phyloP scores from a whole-genome alignment of 1,140 invertebrate genomes.

The Aphis craccivora region DNA sequence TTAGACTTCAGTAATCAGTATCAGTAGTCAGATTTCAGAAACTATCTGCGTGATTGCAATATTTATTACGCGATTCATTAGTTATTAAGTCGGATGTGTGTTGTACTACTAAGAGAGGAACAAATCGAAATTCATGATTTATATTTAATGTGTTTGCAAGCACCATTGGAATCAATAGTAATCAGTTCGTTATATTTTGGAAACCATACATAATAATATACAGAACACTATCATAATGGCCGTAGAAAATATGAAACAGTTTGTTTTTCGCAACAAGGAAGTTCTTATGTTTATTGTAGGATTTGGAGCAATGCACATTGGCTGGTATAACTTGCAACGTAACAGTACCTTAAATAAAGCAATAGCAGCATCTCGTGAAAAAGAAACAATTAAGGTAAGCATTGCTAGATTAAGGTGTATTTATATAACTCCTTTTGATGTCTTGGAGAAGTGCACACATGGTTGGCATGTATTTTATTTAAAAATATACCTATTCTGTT shows the following conservation, averaged over 20 bases:
- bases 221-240: background rate
- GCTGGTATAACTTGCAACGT: constrained; percentile 42
- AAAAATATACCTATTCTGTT: background rate
- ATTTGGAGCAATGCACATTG: constrained; percentile 32
- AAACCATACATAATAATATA: background rate
- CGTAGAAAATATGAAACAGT: background rate
- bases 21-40: background rate
- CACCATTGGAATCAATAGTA: background rate
- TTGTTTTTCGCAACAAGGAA: constrained; percentile 27
- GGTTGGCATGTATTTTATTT: background rate
- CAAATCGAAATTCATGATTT: background rate
- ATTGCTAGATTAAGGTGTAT: background rate
- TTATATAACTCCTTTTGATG: constrained; percentile 1
- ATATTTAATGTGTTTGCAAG: background rate
- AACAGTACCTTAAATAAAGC: constrained; percentile 29
- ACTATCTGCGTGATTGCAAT: background rate
- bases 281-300: constrained; percentile 37
- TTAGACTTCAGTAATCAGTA: no score
- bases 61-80: background rate
- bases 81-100: background rate
- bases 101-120: background rate
- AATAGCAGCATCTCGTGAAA: background rate
- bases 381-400: constrained; percentile 9
- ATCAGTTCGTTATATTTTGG: background rate
- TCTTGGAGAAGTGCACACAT: background rate